Evolutionary conservation across 2,888 invertebrate genomes (phyloP).

Genomic region (Pheosia tremula): DNA sequence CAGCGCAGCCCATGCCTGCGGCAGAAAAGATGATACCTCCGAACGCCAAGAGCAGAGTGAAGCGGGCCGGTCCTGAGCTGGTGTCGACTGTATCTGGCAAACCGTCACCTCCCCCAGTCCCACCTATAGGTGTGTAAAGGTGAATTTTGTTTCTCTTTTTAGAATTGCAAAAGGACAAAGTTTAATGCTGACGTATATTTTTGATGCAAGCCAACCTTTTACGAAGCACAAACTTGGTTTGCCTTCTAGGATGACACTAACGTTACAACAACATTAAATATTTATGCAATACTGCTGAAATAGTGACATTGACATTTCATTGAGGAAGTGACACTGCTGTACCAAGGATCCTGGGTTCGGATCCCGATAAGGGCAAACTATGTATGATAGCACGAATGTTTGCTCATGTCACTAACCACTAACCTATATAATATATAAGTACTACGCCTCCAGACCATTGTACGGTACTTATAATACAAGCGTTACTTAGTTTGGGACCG

Average conservation of each 20-base stretch:
- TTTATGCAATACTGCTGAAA: not conserved
- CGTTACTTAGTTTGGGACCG: too few relatives aligned
- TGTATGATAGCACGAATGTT: too few relatives aligned
- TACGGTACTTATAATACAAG: too few relatives aligned
- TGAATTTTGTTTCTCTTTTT: conserved; percentile 55
- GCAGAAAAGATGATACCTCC: conserved; percentile 33
- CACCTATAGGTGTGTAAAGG: conserved; percentile 77
- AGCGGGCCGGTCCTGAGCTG: conserved; percentile 33
- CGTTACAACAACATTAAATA: too few relatives aligned
- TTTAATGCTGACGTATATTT: not conserved
- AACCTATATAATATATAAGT: too few relatives aligned
- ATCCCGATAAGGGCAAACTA: too few relatives aligned
- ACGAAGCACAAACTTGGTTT: too few relatives aligned
- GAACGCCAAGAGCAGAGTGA: conserved; percentile 33
- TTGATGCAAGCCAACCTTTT: not conserved
- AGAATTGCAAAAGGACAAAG: not conserved
- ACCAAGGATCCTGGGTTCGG: too few relatives aligned
- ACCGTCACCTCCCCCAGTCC: conserved; percentile 36
- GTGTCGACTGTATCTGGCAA: conserved; percentile 36
- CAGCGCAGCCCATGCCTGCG: conserved; percentile 20
- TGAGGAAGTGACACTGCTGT: too few relatives aligned
- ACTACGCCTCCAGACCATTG: too few relatives aligned
- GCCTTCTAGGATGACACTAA: too few relatives aligned
- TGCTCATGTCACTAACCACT: too few relatives aligned
- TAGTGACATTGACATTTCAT: not conserved